phyloP scores from a whole-genome alignment of 2,888 invertebrate species.

The Cotesia congregata region DNA sequence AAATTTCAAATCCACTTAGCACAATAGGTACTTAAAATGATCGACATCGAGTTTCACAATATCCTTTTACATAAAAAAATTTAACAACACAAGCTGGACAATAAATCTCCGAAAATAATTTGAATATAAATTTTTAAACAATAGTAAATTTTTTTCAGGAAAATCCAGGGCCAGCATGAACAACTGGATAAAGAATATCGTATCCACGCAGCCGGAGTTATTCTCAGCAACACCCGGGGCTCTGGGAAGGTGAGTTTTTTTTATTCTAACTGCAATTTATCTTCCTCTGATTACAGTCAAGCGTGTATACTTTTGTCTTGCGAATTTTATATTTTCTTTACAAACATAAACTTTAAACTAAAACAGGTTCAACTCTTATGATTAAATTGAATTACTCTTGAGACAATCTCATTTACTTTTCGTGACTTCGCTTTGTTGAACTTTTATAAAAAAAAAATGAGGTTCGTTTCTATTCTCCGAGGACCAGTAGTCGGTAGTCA shows the following conservation, averaged over 20 bases:
- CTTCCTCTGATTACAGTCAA: slow-evolving; percentile 9
- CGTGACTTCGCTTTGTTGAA: background rate
- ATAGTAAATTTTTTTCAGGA: slow-evolving; percentile 70
- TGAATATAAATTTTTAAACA: background rate
- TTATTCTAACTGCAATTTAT: slow-evolving; percentile 2
- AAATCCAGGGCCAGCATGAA: slow-evolving; percentile 80
- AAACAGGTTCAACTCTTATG: background rate
- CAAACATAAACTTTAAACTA: background rate
- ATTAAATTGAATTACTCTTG: background rate
- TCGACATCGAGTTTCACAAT: no score
- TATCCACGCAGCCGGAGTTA: slow-evolving; percentile 77
- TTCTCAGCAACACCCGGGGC: slow-evolving; percentile 76
- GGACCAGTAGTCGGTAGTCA: background rate
- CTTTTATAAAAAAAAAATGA: background rate
- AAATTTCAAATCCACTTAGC: no score
- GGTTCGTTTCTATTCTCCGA: background rate
- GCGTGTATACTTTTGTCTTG: background rate
- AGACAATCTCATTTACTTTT: slow-evolving; percentile 1
- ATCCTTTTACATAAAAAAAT: no score
- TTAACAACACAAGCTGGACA: no score
- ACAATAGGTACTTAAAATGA: no score
- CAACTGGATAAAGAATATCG: slow-evolving; percentile 79
- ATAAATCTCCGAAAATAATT: background rate
- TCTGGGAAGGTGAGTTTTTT: slow-evolving; percentile 74
- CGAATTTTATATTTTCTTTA: background rate